Conservation (phyloP, 1,140 invertebrate genomes). For the Panagrolaimus sp. region DNA sequence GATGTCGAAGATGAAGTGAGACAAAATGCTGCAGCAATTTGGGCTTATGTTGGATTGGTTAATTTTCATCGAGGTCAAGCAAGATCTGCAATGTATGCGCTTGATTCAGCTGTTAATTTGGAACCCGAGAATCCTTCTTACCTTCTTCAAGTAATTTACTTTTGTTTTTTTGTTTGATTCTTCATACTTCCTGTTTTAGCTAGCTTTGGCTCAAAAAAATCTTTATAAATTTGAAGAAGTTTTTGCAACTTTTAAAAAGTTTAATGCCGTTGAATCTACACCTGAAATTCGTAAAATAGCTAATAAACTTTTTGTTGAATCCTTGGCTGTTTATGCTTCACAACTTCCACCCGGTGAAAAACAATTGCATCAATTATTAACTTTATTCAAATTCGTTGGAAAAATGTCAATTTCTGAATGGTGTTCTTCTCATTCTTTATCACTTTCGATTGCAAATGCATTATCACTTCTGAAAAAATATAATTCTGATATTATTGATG, state of each 20-base stretch:
- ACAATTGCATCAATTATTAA: neutral
- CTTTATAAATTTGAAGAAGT: constrained; percentile 3
- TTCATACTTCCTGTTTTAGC: no score
- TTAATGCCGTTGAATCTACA: neutral
- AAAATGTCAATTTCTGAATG: neutral
- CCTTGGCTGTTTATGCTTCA: neutral
- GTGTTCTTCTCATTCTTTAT: neutral
- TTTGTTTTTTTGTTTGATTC: no score
- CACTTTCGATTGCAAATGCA: neutral
- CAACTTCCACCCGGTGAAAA: neutral
- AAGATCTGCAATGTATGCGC: neutral
- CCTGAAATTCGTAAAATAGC: neutral
- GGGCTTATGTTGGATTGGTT: neutral
- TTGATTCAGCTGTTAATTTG: neutral
- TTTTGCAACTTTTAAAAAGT: neutral
- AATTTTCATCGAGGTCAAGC: constrained; percentile 1
- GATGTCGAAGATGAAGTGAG: constrained; percentile 4
- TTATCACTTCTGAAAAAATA: neutral
- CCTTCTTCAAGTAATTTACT: neutral
- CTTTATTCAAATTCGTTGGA: neutral
- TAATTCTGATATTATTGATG: neutral
- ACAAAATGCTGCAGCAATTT: neutral
- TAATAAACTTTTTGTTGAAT: neutral
- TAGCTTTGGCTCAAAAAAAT: neutral
- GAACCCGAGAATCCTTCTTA: neutral